phyloP scores from a whole-genome alignment of 2,888 invertebrate genomes.

The Dryobota labecula region DNA sequence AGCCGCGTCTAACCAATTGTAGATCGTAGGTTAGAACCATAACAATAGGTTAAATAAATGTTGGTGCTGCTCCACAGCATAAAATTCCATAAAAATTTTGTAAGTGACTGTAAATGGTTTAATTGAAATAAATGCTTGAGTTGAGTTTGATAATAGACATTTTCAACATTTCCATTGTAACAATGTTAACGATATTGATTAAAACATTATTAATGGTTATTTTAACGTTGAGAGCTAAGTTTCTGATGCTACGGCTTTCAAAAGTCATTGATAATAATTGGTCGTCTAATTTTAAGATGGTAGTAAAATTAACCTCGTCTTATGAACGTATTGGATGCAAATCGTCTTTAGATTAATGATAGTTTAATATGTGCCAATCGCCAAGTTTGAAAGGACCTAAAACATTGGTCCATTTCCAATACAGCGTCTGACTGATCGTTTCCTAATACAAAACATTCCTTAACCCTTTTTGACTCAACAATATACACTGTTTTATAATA shows the following conservation, averaged over 20 bases:
- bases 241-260: slow-evolving; percentile 13
- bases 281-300: not conserved
- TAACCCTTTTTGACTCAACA: not conserved
- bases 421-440: not conserved
- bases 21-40: too few species aligned
- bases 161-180: not conserved
- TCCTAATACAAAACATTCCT: not conserved
- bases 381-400: not conserved
- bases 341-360: not conserved
- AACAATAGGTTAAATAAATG: too few species aligned
- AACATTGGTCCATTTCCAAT: not conserved
- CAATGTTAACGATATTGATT: not conserved
- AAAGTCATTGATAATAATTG: not conserved
- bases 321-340: not conserved
- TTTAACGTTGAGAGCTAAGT: not conserved
- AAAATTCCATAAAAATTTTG: too few species aligned
- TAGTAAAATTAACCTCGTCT: not conserved
- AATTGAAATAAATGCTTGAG: too few species aligned
- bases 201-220: not conserved
- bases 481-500: not conserved
- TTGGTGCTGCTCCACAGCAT: too few species aligned
- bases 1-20: too few species aligned
- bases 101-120: too few species aligned
- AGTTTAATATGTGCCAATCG: too few species aligned
- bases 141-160: too few species aligned